Evolutionary conservation across 2,113 vertebrate species (phyloP), one percentile per base, ranked within the genome.

Genomic region (Sitta europaea): DNA sequence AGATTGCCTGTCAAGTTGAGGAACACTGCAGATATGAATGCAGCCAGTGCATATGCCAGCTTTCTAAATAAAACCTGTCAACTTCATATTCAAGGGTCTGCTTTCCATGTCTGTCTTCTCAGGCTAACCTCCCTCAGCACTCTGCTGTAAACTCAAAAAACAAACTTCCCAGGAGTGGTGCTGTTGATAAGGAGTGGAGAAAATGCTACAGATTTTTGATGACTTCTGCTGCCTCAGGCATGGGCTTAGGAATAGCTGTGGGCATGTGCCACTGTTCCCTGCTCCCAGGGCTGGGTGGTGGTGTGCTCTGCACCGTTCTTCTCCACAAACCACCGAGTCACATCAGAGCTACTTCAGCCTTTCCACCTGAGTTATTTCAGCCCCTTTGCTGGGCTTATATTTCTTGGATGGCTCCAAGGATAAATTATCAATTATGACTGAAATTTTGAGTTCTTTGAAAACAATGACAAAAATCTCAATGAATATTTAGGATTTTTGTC

Each of bases 41-140:
- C 81, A 96, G 83, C 65, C 75, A 79, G 68, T 82, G 81, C 94
- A 96, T 96, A 92, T 94, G 92, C 58, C 79, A 73, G 74, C 81
- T 96, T 97, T 95, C 96, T 96, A 97, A 97, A 97, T 95, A 97
- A 97, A 96, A 94, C 86, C 83, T 95, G 79, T 94, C 97, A 97
- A 76, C 81, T 91, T 91, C 96, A 59, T 57, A 94, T 88, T 79
- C 62, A 77, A 90, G 90, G 75, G 62, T 86, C 84, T 95, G 62
- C 68, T 95, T 96, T 90, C 83, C 45, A 71, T 42, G 76, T 61
- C 94, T 92, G 65, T 42, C 61, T 80, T 91, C 92, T 59, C 54
- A 86, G 36, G 77, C 67, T 91, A 97, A 89, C 86, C 71, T 90
- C 57, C 67, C 77, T 54, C 59, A 66, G 77, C 61, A 63, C 61